Conservation (phyloP, 2,888 invertebrate genomes). For the Orchesellides sinensis region DNA sequence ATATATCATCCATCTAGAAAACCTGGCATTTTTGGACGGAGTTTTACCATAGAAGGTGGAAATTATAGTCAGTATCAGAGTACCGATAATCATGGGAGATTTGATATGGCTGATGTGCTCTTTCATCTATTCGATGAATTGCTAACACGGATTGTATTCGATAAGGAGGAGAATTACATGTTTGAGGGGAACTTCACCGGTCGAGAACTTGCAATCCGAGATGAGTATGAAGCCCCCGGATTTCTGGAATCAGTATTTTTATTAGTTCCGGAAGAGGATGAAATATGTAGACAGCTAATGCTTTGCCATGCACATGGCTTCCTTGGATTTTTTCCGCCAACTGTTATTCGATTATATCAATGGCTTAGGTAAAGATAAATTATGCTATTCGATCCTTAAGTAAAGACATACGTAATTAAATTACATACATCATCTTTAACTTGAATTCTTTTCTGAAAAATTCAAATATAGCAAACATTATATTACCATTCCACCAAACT, state of each 20-base stretch:
- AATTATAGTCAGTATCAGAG: slow-evolving; percentile 33
- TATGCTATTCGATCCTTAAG: too few species aligned
- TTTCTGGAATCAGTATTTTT: slow-evolving; percentile 69
- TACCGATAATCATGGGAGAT: slow-evolving; percentile 6
- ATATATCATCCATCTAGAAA: slow-evolving; percentile 59
- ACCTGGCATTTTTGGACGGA: slow-evolving; percentile 47
- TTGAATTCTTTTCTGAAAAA: neutral
- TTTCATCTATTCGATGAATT: slow-evolving; percentile 43
- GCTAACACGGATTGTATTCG: slow-evolving; percentile 41
- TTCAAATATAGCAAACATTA: slow-evolving; percentile 62
- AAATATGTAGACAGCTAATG: slow-evolving; percentile 68
- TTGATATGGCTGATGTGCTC: slow-evolving; percentile 52
- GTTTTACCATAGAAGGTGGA: slow-evolving; percentile 21
- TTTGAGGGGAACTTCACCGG: slow-evolving; percentile 40
- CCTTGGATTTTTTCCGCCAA: slow-evolving; percentile 61
- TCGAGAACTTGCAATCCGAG: slow-evolving; percentile 26
- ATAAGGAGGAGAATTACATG: slow-evolving; percentile 18
- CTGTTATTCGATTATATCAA: slow-evolving; percentile 55
- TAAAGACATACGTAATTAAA: too few species aligned
- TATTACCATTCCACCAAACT: slow-evolving; percentile 61
- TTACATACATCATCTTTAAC: neutral
- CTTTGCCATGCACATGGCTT: slow-evolving; percentile 74
- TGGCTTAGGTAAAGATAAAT: slow-evolving; percentile 68
- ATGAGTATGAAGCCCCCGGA: slow-evolving; percentile 44
- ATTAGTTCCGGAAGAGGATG: slow-evolving; percentile 70